phyloP scores from a whole-genome alignment of 2,888 invertebrate genomes.

The Charanyca ferruginea region DNA sequence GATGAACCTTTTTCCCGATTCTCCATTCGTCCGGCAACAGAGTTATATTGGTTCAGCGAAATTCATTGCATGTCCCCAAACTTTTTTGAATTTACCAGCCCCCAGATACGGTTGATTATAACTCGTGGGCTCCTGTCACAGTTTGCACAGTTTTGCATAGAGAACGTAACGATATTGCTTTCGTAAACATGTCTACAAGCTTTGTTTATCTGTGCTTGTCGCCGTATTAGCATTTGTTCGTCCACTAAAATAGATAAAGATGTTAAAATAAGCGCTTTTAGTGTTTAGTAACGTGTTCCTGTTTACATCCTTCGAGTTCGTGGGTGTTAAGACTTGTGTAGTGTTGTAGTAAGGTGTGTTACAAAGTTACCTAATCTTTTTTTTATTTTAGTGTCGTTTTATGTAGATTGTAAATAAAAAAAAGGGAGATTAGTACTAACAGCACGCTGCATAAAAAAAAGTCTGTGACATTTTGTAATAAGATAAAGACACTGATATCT shows the following conservation, averaged over 20 bases:
- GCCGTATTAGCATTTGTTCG: conserved; percentile 58
- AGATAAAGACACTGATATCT: too few species aligned
- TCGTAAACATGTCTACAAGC: conserved; percentile 50
- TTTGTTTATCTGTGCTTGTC: conserved; percentile 46
- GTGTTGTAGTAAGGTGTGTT: background rate
- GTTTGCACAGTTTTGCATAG: conserved; percentile 43
- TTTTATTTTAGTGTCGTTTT: background rate
- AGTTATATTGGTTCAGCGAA: conserved; percentile 42
- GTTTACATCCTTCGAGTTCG: conserved; percentile 23
- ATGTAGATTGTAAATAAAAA: background rate
- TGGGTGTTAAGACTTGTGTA: conserved; percentile 23
- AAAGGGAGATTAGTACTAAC: too few species aligned
- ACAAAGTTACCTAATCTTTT: background rate
- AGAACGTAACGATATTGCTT: conserved; percentile 36
- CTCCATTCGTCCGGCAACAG: conserved; percentile 23
- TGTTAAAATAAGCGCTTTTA: conserved; percentile 54
- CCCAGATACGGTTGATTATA: conserved; percentile 40
- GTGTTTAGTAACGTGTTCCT: conserved; percentile 26
- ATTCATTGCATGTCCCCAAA: conserved; percentile 39
- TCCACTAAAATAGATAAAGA: conserved; percentile 54
- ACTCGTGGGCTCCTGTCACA: conserved; percentile 15
- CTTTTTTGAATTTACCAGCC: conserved; percentile 43
- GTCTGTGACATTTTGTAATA: too few species aligned
- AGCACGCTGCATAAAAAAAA: too few species aligned
- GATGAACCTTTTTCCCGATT: conserved; percentile 33